Base-by-base conservation (phyloP, 2,888 invertebrate genomes). In the Microchrysa polita region DNA sequence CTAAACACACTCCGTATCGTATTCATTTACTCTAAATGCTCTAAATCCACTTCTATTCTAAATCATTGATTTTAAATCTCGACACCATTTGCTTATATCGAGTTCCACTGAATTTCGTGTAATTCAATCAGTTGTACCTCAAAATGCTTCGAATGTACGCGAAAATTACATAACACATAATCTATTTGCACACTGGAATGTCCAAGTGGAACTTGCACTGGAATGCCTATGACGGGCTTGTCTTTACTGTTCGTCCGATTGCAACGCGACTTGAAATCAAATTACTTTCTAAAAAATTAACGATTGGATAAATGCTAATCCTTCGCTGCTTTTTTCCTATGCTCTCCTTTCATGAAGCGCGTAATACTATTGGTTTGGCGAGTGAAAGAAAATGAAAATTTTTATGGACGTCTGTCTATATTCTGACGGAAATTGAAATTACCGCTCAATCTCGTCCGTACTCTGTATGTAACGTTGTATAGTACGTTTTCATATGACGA, bases 371-470 rank as follows among this genome's bases (percentile, higher is more conserved):
- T 69, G 20, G 34, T 23, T 34, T 34, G n/a, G 10, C n/a, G 1
- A 40, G 55, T 20, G 9, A 52, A 69, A 69, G 9, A 52, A 69
- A 69, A 69, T 69, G 55, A 69, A 69, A 55, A 69, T 67, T 67
- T 67, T 67, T 67, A 67, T 69, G 40, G 69, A 69, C 57, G 69
- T 57, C 69, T 73, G 76, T 77, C 74, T 75, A 73, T 78, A 75
- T 78, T 73, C 72, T 72, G 82, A 84, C 81, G 87, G 87, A 87
- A 87, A 87, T 87, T 84, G 86, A 87, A 87, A 87, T 87, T 87
- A 87, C 87, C 87, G 87, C 85, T 86, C 87, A 87, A 87, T 87
- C 87, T 87, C 86, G 85, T 23, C 48, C 63, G 40, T n/a, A n/a
- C n/a, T n/a, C 86, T 72, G 20, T 65, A 48, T 20, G 65, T 65